These are phyloP conservation scores for Zosterops borbonicus DNA, from an alignment of 2,113 vertebrate genomes.

Conservation along the genomic window DNA sequence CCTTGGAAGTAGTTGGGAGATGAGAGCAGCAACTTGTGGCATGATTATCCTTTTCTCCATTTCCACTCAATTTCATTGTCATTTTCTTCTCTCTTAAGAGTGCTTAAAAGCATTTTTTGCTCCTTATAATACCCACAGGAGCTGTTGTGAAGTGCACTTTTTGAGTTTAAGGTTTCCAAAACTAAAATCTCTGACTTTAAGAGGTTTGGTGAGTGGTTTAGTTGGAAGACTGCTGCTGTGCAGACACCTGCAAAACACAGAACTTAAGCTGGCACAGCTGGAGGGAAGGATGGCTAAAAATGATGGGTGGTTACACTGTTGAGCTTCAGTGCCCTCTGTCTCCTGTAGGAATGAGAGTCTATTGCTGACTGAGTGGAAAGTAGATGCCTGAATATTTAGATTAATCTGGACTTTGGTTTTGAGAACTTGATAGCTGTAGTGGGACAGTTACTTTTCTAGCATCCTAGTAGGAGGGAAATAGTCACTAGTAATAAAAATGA, in stretches of 20 bases:
- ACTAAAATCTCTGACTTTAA: conserved; percentile 30
- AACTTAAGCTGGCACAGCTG: conserved; percentile 6
- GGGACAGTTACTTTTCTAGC: rapidly evolving
- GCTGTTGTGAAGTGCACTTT: conserved; percentile 34
- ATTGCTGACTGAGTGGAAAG: not conserved
- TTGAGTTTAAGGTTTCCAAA: conserved; percentile 29
- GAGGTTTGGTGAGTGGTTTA: not conserved
- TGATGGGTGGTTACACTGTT: not conserved
- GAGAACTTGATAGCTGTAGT: not conserved
- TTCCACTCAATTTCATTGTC: conserved; percentile 49
- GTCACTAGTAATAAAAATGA: not conserved
- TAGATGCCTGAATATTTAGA: not conserved
- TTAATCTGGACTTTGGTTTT: not conserved
- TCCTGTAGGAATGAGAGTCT: not conserved
- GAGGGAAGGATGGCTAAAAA: not conserved
- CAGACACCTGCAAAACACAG: not conserved
- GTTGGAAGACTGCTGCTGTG: not conserved
- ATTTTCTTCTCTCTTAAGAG: conserved; percentile 37
- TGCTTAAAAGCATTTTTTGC: conserved; percentile 46
- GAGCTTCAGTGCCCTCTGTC: rapidly evolving
- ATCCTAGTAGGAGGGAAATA: not conserved
- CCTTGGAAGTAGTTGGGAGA: not conserved
- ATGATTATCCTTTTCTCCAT: conserved; percentile 37
- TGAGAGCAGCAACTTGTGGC: not conserved
- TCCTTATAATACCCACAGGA: conserved; percentile 35